These are phyloP conservation scores for Mythimna loreyi DNA, from an alignment of 2,888 invertebrate genomes.

Conservation along the genomic window DNA sequence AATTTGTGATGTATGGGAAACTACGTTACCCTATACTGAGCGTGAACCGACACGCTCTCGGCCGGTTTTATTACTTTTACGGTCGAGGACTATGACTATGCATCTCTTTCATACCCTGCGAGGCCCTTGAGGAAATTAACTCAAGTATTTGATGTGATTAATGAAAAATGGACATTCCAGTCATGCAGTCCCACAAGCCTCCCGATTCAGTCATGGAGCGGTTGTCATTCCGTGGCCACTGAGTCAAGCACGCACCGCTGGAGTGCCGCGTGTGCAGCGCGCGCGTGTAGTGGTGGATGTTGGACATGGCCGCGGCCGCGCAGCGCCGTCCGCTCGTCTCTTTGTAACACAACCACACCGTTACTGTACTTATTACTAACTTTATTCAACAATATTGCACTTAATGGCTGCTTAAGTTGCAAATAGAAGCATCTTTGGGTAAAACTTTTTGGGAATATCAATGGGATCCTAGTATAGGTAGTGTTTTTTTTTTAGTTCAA, in stretches of 20 bases:
- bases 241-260: constrained; percentile 73
- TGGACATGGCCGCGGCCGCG: constrained; percentile 92
- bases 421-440: not conserved
- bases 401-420: not conserved
- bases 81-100: no score
- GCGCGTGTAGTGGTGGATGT: constrained; percentile 92
- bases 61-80: no score
- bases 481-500: no score
- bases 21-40: no score
- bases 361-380: not conserved
- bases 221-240: constrained; percentile 26
- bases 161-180: no score
- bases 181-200: not conserved
- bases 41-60: no score
- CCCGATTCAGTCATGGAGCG: not conserved
- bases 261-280: constrained; percentile 82
- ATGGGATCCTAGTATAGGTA: not conserved
- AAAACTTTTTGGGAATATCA: not conserved
- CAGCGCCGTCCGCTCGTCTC: constrained; percentile 91
- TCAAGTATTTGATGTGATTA: no score
- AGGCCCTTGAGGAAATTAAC: no score
- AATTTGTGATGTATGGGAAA: no score
- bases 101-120: no score
- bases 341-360: constrained; percentile 64
- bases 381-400: no score